phyloP scores from a whole-genome alignment of 1,140 invertebrate species.

The Zeugodacus cucurbitae region DNA sequence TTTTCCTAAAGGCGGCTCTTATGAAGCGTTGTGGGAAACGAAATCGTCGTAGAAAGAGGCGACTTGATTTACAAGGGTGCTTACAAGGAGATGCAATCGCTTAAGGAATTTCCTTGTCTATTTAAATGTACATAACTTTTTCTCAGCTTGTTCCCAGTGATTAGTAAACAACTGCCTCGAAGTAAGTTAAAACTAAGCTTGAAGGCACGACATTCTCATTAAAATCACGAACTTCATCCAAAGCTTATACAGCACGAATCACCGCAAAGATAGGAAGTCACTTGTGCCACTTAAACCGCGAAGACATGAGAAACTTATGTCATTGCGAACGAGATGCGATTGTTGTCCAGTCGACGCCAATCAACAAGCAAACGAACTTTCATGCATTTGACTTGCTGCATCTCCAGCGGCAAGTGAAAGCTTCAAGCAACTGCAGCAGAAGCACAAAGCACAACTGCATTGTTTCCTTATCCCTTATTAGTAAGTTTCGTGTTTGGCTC shows the following conservation, averaged over 20 bases:
- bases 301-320: not conserved
- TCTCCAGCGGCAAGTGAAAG: not conserved
- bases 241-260: not conserved
- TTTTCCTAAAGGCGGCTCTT: not conserved
- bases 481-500: not conserved
- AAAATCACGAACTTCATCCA: too few relatives aligned
- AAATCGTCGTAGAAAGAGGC: not conserved
- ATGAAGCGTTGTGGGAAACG: not conserved
- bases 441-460: not conserved
- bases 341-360: not conserved
- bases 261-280: not conserved
- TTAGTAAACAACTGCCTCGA: too few relatives aligned
- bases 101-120: not conserved
- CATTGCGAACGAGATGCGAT: not conserved
- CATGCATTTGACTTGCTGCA: not conserved
- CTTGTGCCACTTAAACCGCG: not conserved
- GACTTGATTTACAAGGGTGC: not conserved
- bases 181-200: too few relatives aligned
- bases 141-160: too few relatives aligned
- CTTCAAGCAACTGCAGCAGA: not conserved
- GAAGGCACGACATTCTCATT: too few relatives aligned
- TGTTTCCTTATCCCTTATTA: constrained; percentile 23
- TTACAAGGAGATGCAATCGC: not conserved
- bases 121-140: too few relatives aligned
- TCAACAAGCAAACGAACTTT: not conserved